These are phyloP conservation scores for Phenacoccus solenopsis DNA, from an alignment of 1,140 invertebrate species.

Conservation along the genomic window DNA sequence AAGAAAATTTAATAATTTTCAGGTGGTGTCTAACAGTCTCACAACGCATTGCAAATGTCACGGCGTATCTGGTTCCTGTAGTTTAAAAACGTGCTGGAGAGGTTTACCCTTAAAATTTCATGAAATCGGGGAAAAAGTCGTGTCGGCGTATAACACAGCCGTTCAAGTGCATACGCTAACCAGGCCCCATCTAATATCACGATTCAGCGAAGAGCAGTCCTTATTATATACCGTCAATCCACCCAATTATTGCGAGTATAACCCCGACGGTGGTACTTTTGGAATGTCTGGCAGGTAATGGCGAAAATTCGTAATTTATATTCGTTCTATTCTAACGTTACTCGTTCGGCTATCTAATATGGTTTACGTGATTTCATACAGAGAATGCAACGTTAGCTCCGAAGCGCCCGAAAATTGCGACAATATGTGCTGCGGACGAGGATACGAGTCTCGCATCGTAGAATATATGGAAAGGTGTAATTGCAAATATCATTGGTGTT, in stretches of 20 bases:
- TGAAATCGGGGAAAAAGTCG: slow-evolving; percentile 35
- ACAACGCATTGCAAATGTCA: slow-evolving; percentile 52
- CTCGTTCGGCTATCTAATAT: background rate
- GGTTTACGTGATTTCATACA: slow-evolving; percentile 31
- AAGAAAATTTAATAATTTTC: slow-evolving; percentile 8
- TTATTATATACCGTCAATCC: slow-evolving; percentile 52
- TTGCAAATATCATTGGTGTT: slow-evolving; percentile 84
- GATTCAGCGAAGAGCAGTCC: slow-evolving; percentile 37
- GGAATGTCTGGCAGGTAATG: slow-evolving; percentile 48
- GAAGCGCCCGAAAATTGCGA: slow-evolving; percentile 63
- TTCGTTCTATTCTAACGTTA: too few species aligned
- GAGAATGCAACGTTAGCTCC: slow-evolving; percentile 53
- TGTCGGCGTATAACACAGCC: slow-evolving; percentile 25
- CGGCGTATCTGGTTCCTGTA: slow-evolving; percentile 52
- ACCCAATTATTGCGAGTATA: slow-evolving; percentile 50
- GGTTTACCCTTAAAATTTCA: slow-evolving; percentile 39
- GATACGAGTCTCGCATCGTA: slow-evolving; percentile 55
- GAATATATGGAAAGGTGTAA: slow-evolving; percentile 62
- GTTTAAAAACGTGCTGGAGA: slow-evolving; percentile 50
- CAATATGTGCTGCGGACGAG: slow-evolving; percentile 74
- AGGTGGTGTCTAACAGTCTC: slow-evolving; percentile 42
- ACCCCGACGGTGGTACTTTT: slow-evolving; percentile 45
- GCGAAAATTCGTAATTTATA: too few species aligned
- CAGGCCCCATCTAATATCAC: background rate
- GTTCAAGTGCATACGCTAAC: background rate